Evolutionary conservation across 2,888 invertebrate species (phyloP).

Genomic region (Agrilus cyanescens): DNA sequence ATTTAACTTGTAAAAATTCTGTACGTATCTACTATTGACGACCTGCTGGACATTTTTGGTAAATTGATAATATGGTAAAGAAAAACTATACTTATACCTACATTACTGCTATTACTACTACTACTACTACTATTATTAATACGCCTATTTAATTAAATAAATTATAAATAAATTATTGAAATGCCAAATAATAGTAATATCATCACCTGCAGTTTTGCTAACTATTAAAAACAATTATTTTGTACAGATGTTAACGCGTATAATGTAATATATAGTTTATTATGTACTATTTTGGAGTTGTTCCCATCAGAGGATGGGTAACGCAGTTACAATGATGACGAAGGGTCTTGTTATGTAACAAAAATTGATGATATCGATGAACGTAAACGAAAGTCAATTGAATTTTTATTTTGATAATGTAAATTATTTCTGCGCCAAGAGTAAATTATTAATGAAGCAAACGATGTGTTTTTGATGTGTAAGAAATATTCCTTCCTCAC

Average conservation of each 20-base stretch:
- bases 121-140: neutral
- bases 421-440: conserved; percentile 34
- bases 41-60: too few relatives aligned
- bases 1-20: conserved; percentile 26
- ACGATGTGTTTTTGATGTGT: conserved; percentile 36
- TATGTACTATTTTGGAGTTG: neutral
- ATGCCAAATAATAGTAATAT: too few relatives aligned
- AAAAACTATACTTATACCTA: neutral
- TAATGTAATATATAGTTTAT: too few relatives aligned
- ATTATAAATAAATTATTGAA: too few relatives aligned
- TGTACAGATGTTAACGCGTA: too few relatives aligned
- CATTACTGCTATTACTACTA: neutral
- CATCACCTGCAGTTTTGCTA: too few relatives aligned
- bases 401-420: conserved; percentile 32
- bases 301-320: conserved; percentile 1
- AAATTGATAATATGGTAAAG: neutral
- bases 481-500: conserved; percentile 5
- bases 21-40: conserved; percentile 16
- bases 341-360: conserved; percentile 1
- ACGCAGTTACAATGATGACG: conserved; percentile 5
- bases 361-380: neutral
- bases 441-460: conserved; percentile 27
- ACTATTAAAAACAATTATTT: too few relatives aligned
- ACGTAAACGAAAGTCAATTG: conserved; percentile 30
- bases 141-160: too few relatives aligned